A percentile compares a stretch with the other conserved stretches of the same genome.
phyloP scores from a whole-genome alignment of 2,797 vertebrate genomes.

The Masticophis lateralis region DNA sequence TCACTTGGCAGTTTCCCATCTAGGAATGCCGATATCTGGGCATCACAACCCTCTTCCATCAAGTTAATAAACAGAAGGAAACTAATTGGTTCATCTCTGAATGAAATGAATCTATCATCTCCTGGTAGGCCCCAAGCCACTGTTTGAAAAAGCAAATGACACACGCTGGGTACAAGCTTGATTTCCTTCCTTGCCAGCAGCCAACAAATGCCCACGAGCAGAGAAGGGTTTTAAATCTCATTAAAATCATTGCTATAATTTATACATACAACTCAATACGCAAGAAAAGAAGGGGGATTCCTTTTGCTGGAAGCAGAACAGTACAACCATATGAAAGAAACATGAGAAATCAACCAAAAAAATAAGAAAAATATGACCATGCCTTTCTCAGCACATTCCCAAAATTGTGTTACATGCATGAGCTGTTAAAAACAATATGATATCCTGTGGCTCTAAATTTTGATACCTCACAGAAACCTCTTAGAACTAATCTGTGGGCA shows the following conservation, averaged over 20 bases:
- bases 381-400: background rate
- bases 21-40: background rate
- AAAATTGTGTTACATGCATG: background rate
- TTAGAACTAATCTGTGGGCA: background rate
- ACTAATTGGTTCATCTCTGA: background rate
- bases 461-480: background rate
- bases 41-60: background rate
- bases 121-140: background rate
- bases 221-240: constrained; percentile 6
- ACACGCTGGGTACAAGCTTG: too few relatives aligned
- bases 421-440: background rate
- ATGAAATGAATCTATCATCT: background rate
- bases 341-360: background rate
- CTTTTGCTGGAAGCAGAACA: background rate
- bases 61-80: background rate
- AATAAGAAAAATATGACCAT: background rate
- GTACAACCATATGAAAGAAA: background rate
- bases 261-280: background rate
- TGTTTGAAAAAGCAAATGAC: background rate
- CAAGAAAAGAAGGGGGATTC: background rate
- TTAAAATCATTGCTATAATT: background rate
- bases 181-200: background rate
- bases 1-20: background rate
- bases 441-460: background rate
- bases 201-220: background rate